Conservation (phyloP, 2,113 vertebrate species). For the Atherinomorus stipes region DNA sequence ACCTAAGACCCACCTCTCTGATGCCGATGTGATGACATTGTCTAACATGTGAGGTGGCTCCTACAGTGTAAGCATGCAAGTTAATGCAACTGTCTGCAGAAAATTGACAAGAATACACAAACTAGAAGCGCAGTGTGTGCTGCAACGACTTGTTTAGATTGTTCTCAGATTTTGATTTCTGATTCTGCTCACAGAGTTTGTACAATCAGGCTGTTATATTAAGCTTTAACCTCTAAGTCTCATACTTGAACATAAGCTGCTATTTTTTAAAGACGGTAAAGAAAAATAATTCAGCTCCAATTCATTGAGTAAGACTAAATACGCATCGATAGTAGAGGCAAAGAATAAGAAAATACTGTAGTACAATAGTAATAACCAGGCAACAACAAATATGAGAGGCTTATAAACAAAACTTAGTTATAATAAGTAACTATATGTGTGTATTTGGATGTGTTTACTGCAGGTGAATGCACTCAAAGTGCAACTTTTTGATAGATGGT, state of each 20-base stretch:
- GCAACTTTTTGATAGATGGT: background rate
- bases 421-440: background rate
- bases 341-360: conserved; percentile 23
- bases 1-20: background rate
- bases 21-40: conserved; percentile 32
- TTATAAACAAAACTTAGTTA: background rate
- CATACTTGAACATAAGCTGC: background rate
- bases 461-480: conserved; percentile 10
- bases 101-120: conserved; percentile 25
- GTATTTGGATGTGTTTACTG: background rate
- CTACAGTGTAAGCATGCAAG: conserved; percentile 64
- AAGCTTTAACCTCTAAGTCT: background rate
- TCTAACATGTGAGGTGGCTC: conserved; percentile 37
- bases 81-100: conserved; percentile 44
- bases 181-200: conserved; percentile 48
- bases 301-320: background rate
- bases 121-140: conserved; percentile 27
- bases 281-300: background rate
- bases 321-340: background rate
- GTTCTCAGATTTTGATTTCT: conserved; percentile 47
- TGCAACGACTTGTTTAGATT: conserved; percentile 14
- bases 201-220: background rate
- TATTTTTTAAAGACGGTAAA: background rate
- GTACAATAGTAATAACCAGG: background rate
- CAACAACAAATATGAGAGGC: background rate